phyloP scores from a whole-genome alignment of 1,140 invertebrate species.

The Drosophila guanche region DNA sequence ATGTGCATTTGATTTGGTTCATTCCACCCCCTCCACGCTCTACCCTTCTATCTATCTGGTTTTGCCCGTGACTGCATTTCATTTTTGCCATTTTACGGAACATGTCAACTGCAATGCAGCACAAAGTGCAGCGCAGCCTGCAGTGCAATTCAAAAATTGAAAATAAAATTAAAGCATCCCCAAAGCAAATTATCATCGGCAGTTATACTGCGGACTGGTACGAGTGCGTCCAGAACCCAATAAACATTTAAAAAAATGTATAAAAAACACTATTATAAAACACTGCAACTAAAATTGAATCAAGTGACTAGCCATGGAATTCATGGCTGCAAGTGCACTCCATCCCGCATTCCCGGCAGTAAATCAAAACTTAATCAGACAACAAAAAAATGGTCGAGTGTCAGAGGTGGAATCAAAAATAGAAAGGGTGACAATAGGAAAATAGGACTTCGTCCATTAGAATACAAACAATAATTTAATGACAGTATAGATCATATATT shows the following conservation, averaged over 20 bases:
- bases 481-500: too few species aligned
- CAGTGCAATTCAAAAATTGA: slow-evolving; percentile 70
- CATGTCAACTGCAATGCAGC: slow-evolving; percentile 77
- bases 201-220: neutral
- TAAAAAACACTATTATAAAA: slow-evolving; percentile 11
- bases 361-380: slow-evolving; percentile 49
- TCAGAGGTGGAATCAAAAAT: neutral
- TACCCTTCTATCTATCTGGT: neutral
- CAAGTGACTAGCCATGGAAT: slow-evolving; percentile 29
- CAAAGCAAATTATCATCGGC: slow-evolving; percentile 55
- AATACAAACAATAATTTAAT: too few species aligned
- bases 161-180: slow-evolving; percentile 76
- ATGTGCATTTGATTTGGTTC: slow-evolving; percentile 79
- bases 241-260: slow-evolving; percentile 35
- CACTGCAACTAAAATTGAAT: slow-evolving; percentile 44
- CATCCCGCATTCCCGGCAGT: neutral
- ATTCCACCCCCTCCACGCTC: slow-evolving; percentile 43
- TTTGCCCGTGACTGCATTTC: slow-evolving; percentile 24
- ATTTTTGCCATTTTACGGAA: slow-evolving; percentile 49
- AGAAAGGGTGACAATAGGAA: too few species aligned
- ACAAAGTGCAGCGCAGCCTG: slow-evolving; percentile 50
- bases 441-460: too few species aligned
- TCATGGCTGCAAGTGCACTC: slow-evolving; percentile 20
- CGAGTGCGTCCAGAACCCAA: slow-evolving; percentile 14
- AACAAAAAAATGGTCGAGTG: slow-evolving; percentile 28